Evolutionary conservation across 2,797 vertebrate species (phyloP).

Genomic region (Novumbra hubbsi): DNA sequence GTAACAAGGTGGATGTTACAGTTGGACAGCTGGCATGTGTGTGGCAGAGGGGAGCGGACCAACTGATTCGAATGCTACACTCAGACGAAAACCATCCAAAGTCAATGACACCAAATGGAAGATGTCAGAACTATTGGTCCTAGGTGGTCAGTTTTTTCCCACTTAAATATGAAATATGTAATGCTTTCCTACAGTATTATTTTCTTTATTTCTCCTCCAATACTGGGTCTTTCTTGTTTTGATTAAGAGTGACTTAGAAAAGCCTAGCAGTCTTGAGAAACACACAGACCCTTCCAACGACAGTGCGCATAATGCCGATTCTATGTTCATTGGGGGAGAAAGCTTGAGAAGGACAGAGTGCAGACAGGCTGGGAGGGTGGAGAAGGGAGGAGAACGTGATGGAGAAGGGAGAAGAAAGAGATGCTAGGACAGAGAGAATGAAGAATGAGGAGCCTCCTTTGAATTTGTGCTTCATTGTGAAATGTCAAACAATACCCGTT

Average conservation of each 20-base stretch:
- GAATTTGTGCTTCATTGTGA: constrained; percentile 48
- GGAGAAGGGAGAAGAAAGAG: constrained; percentile 12
- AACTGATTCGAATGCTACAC: constrained; percentile 46
- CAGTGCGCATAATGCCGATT: constrained; percentile 2
- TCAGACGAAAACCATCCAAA: constrained; percentile 61
- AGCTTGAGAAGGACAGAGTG: neutral
- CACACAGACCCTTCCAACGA: constrained; percentile 1
- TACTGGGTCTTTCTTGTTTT: constrained; percentile 39
- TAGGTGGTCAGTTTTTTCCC: constrained; percentile 61
- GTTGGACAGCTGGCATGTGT: constrained; percentile 50
- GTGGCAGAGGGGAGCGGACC: constrained; percentile 43
- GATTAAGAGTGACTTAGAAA: constrained; percentile 21
- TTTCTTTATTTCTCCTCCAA: constrained; percentile 31
- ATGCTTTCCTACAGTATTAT: neutral
- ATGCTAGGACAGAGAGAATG: neutral
- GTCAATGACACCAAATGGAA: constrained; percentile 55
- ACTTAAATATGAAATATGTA: constrained; percentile 41
- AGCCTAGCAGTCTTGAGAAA: neutral
- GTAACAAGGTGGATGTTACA: constrained; percentile 66
- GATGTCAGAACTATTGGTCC: constrained; percentile 57
- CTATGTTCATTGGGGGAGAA: neutral
- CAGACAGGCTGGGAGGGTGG: neutral
- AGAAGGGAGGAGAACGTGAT: constrained; percentile 1
- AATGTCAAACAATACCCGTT: constrained; percentile 58
- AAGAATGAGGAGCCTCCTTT: constrained; percentile 32